phyloP scores from a whole-genome alignment of 2,113 vertebrate species.

The Mola mola region DNA sequence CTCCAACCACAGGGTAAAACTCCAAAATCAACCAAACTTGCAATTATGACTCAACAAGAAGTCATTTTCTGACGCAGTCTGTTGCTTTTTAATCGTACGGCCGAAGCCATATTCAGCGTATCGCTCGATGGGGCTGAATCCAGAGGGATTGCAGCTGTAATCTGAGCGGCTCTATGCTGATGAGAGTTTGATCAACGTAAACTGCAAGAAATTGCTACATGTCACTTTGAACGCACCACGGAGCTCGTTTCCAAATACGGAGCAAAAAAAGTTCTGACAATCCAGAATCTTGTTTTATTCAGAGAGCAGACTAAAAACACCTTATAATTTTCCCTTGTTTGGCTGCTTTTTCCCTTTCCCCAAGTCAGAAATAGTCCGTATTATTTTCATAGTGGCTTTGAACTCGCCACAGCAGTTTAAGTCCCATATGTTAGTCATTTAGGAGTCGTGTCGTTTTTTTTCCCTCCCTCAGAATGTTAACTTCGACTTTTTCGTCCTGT shows the following conservation, averaged over 20 bases:
- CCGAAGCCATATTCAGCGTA: too few relatives aligned
- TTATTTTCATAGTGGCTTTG: slow-evolving; percentile 84
- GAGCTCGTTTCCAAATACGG: slow-evolving; percentile 14
- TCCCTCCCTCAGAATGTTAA: slow-evolving; percentile 55
- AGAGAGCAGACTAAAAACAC: slow-evolving; percentile 59
- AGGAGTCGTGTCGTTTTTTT: slow-evolving; percentile 68
- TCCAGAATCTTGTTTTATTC: slow-evolving; percentile 59
- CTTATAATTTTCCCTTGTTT: slow-evolving; percentile 82
- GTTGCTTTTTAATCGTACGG: slow-evolving; percentile 4
- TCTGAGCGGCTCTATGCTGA: slow-evolving; percentile 11
- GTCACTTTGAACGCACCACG: slow-evolving; percentile 26
- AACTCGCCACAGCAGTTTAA: slow-evolving; percentile 79
- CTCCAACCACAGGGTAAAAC: background rate
- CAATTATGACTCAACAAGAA: slow-evolving; percentile 3
- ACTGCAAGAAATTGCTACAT: slow-evolving; percentile 20
- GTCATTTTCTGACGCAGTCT: background rate
- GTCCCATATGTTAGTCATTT: slow-evolving; percentile 80
- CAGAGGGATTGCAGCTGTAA: too few relatives aligned
- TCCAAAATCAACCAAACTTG: slow-evolving; percentile 5
- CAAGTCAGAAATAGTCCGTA: slow-evolving; percentile 79
- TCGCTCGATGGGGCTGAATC: too few relatives aligned
- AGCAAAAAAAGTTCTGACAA: slow-evolving; percentile 28
- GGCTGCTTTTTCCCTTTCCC: slow-evolving; percentile 75
- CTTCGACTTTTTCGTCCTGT: slow-evolving; percentile 43
- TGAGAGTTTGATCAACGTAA: slow-evolving; percentile 18